These are phyloP conservation scores for Tenthredo amoena DNA, from an alignment of 2,888 invertebrate genomes.

Conservation along the genomic window DNA sequence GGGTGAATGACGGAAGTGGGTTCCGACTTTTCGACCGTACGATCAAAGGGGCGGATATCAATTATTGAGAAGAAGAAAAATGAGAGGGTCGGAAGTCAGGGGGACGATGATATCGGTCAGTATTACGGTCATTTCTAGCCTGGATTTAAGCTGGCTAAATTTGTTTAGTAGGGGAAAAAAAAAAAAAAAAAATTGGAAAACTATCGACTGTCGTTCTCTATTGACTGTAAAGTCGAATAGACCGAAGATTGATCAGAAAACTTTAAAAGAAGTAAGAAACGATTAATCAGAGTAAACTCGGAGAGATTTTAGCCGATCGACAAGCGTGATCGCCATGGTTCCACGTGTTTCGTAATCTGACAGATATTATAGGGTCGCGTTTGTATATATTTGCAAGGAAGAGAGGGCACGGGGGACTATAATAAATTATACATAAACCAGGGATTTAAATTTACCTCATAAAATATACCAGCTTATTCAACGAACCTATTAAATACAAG, in stretches of 20 bases:
- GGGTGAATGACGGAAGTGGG: conserved; percentile 17
- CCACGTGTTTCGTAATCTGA: not conserved
- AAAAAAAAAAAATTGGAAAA: not conserved
- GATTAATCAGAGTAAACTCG: not conserved
- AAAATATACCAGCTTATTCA: conserved; percentile 37
- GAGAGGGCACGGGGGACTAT: not conserved
- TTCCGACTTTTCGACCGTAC: not conserved
- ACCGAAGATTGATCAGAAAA: not conserved
- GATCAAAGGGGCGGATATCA: conserved; percentile 22
- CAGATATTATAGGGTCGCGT: not conserved
- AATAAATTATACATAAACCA: conserved; percentile 29
- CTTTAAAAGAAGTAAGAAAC: not conserved
- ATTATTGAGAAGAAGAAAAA: conserved; percentile 15
- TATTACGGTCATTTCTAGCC: not conserved
- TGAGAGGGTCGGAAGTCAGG: not conserved
- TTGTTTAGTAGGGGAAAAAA: not conserved
- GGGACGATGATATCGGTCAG: conserved; percentile 4
- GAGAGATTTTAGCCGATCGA: not conserved
- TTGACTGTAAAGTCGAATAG: not conserved
- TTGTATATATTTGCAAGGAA: not conserved
- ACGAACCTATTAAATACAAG: not conserved
- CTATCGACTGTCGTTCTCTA: not conserved
- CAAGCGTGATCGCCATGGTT: not conserved
- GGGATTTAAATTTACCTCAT: conserved; percentile 38
- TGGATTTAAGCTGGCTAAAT: not conserved